A percentile compares a stretch with the other conserved stretches of the same genome.
Conservation (phyloP, 1,140 invertebrate species). For the Brevipalpus yothersi region DNA sequence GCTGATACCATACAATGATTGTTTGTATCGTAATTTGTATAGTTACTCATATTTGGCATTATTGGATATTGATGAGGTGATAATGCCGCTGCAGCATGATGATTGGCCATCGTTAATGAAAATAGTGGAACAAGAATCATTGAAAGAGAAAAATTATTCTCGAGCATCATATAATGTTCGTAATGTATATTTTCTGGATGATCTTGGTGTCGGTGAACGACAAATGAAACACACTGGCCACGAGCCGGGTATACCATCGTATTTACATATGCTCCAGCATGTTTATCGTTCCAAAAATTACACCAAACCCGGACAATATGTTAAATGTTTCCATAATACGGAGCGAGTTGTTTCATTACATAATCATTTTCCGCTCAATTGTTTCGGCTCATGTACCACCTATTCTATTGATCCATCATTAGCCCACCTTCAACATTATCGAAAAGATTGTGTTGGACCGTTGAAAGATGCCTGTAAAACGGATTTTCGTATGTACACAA, state of each 20-base stretch:
- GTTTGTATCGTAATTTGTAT: conserved; percentile 75
- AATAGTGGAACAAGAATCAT: conserved; percentile 27
- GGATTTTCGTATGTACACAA: conserved; percentile 50
- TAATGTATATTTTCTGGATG: conserved; percentile 84
- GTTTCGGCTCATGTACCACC: conserved; percentile 59
- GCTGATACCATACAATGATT: conserved; percentile 88
- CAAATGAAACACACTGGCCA: conserved; percentile 13
- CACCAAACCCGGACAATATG: conserved; percentile 73
- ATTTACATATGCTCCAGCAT: conserved; percentile 82
- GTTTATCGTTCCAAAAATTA: conserved; percentile 70
- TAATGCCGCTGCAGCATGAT: conserved; percentile 54
- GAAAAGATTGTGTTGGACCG: conserved; percentile 68
- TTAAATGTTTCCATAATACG: conserved; percentile 82
- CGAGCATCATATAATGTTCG: conserved; percentile 64
- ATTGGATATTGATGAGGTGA: conserved; percentile 78
- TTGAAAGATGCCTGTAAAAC: conserved; percentile 53
- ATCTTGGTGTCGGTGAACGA: conserved; percentile 26
- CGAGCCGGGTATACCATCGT: conserved; percentile 41
- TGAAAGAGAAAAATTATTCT: conserved; percentile 40
- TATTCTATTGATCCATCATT: conserved; percentile 54
- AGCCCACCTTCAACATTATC: conserved; percentile 75
- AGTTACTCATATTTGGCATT: conserved; percentile 67
- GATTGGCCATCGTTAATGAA: conserved; percentile 57
- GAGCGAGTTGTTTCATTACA: conserved; percentile 63
- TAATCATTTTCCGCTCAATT: conserved; percentile 76